A percentile compares a stretch with the other conserved stretches of the same genome.
Evolutionary conservation across 2,113 vertebrate species (phyloP).

Genomic region (Solea senegalensis): DNA sequence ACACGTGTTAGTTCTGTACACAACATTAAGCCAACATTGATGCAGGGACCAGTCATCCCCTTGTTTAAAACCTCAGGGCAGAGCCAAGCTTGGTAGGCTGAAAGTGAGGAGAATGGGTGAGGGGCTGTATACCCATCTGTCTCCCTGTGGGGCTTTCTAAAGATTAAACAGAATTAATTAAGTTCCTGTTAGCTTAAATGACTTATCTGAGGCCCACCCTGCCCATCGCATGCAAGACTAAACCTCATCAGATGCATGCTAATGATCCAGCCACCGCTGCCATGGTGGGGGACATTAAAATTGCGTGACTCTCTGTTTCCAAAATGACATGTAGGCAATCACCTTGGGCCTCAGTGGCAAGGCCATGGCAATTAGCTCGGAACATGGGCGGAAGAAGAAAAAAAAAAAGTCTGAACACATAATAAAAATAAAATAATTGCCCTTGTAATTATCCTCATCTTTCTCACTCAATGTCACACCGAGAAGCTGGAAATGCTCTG

Average conservation of each 20-base stretch:
- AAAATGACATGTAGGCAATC: constrained; percentile 63
- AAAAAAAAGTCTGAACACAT: constrained; percentile 41
- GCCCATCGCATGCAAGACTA: constrained; percentile 60
- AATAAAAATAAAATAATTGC: constrained; percentile 80
- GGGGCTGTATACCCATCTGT: constrained; percentile 55
- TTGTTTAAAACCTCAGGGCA: constrained; percentile 35
- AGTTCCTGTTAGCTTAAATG: constrained; percentile 75
- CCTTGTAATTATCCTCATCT: constrained; percentile 83
- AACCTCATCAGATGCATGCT: constrained; percentile 70
- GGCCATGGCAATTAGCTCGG: constrained; percentile 78
- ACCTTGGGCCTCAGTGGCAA: constrained; percentile 77
- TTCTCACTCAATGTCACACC: constrained; percentile 73
- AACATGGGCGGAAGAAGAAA: constrained; percentile 33
- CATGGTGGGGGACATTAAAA: constrained; percentile 49
- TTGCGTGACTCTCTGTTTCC: constrained; percentile 56
- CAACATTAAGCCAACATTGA: constrained; percentile 66
- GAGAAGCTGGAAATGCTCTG: constrained; percentile 58
- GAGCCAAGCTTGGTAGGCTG: constrained; percentile 48
- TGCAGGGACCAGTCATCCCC: constrained; percentile 24
- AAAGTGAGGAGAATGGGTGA: constrained; percentile 44
- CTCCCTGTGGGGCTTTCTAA: constrained; percentile 63
- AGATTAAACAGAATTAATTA: constrained; percentile 81
- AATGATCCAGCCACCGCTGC: constrained; percentile 54
- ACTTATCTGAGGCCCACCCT: constrained; percentile 71
- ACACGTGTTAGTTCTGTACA: constrained; percentile 55